phyloP scores from a whole-genome alignment of 2,888 invertebrate species.

The Yponomeuta cagnagella region DNA sequence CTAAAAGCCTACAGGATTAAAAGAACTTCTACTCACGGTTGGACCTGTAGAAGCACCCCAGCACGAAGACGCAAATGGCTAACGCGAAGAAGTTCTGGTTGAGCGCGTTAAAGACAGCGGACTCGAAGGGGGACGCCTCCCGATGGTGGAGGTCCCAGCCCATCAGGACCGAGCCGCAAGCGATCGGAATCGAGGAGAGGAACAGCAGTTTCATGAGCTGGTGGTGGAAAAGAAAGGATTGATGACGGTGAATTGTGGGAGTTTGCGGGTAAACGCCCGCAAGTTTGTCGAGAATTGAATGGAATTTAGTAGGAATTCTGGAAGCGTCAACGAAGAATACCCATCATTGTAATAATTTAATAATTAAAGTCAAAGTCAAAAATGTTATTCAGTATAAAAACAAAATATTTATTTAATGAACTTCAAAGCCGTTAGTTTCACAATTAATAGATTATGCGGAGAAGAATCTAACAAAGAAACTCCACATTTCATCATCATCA shows the following conservation, averaged over 20 bases:
- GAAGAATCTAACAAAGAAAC: too few species aligned
- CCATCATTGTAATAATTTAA: too few species aligned
- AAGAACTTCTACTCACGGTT: constrained; percentile 46
- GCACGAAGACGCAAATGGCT: constrained; percentile 58
- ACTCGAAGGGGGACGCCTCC: constrained; percentile 56
- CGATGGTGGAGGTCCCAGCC: constrained; percentile 66
- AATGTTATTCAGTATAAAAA: too few species aligned
- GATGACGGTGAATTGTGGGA: background rate
- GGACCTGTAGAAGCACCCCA: constrained; percentile 59
- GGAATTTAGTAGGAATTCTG: too few species aligned
- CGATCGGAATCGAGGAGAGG: constrained; percentile 53
- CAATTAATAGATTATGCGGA: too few species aligned
- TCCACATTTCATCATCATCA: too few species aligned
- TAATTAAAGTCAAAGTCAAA: too few species aligned
- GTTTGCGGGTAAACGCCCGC: background rate
- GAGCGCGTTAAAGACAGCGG: constrained; percentile 59
- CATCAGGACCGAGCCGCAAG: constrained; percentile 52
- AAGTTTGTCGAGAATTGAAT: background rate
- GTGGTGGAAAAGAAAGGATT: constrained; percentile 19
- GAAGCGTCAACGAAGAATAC: too few species aligned
- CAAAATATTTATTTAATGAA: too few species aligned
- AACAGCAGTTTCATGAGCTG: constrained; percentile 54
- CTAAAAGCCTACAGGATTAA: too few species aligned
- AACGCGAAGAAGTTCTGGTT: constrained; percentile 69
- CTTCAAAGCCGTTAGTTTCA: too few species aligned